Evolutionary conservation across 2,888 invertebrate species (phyloP), one percentile per base, ranked within the genome.

Genomic region (Kryphioiulus occultus): DNA sequence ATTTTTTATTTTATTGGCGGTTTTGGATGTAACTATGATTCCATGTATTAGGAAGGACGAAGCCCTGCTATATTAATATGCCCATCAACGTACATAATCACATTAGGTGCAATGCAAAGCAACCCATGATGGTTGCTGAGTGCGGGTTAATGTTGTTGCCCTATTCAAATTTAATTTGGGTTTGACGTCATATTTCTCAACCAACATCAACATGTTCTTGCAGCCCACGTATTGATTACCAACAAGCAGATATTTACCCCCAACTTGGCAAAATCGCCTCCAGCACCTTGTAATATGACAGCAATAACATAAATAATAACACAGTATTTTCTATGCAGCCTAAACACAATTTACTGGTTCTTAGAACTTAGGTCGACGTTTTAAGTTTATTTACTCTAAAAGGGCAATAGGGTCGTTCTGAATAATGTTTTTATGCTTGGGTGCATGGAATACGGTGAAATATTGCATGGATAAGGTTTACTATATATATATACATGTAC

Each of bases 21-120:
- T 53, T 53, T 17, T n/a, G 53, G 53, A n/a, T 53, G 53, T 53
- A 53, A 53, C 53, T 53, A 53, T 53, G 53, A 53, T 53, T n/a
- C 7, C 7, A n/a, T 42, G 42, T 53, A 15, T n/a, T 53, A 10
- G 53, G 53, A 53, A 12, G 53, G n/a, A 53, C 19, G 53, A 53
- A 53, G n/a, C 53, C 53, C 53, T n/a, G 53, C n/a, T n/a, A 53
- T 53, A n/a, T 53, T 53, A 53, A 53, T 53, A n/a, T n/a, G 53
- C 53, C n/a, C 53, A 53, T 53, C 53, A 53, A 53, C 53, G 53
- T 10, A 53, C 53, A 53, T 53, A 53, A 53, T 53, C 53, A 53
- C 53, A 53, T 53, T 53, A 53, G 19, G 53, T 12, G 53, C 53
- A 53, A 53, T 53, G 10, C 53, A 53, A 53, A 53, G 53, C n/a